Conservation (phyloP, 2,113 vertebrate genomes). For the Mus musculus region GRCm39 chr11:59985001-59985500, state of each 20-base stretch:
- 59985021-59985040: neutral
- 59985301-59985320: neutral
- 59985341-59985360: neutral
- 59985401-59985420: neutral
- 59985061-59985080: neutral
- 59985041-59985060: neutral
- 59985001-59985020: neutral
- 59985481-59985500: neutral
- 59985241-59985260: neutral
- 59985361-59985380: too few relatives aligned
- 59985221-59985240: conserved; percentile 80
- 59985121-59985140: conserved; percentile 90
- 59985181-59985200: conserved; percentile 87
- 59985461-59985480: neutral
- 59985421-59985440: neutral
- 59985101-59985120: conserved; percentile 86
- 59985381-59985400: neutral
- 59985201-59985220: conserved; percentile 85
- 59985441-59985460: neutral
- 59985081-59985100: conserved; percentile 80
- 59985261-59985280: neutral
- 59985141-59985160: conserved; percentile 87
- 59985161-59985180: conserved; percentile 84
- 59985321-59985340: neutral
- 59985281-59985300: neutral